Conservation (phyloP, 2,888 invertebrate genomes). For the Platypus cylindrus region DNA sequence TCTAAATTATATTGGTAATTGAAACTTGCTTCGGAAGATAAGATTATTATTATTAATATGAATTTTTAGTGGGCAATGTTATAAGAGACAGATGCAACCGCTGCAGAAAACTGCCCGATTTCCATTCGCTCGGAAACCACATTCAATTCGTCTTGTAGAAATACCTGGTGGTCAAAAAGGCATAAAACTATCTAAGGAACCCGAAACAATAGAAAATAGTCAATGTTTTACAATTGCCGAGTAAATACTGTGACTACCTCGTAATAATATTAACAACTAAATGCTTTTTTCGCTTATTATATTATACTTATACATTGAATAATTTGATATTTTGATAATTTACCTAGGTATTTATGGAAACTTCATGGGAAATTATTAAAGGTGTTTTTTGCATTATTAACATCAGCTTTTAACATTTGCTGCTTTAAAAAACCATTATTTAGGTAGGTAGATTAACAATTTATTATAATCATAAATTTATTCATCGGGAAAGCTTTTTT, state of each 20-base stretch:
- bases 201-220: slow-evolving; percentile 38
- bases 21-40: not conserved
- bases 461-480: too few species aligned
- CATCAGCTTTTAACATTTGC: slow-evolving; percentile 57
- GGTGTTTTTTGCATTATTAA: slow-evolving; percentile 56
- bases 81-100: slow-evolving; percentile 57
- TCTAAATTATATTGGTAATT: slow-evolving; percentile 76
- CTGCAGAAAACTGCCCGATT: slow-evolving; percentile 39
- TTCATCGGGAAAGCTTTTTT: too few species aligned
- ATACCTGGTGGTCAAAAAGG: slow-evolving; percentile 56
- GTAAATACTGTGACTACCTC: slow-evolving; percentile 40
- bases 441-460: slow-evolving; percentile 40
- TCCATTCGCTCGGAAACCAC: slow-evolving; percentile 45
- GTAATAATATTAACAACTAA: not conserved
- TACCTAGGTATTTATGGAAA: slow-evolving; percentile 50
- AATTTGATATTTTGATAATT: not conserved
- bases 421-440: slow-evolving; percentile 44
- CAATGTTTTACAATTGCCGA: slow-evolving; percentile 56
- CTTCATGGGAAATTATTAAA: slow-evolving; percentile 54
- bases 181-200: slow-evolving; percentile 48
- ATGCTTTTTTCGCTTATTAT: not conserved
- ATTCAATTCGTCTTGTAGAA: slow-evolving; percentile 74
- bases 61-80: slow-evolving; percentile 58
- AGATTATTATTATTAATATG: not conserved
- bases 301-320: not conserved